Conservation (phyloP, 2,888 invertebrate species). For the Tetropium fuscum region DNA sequence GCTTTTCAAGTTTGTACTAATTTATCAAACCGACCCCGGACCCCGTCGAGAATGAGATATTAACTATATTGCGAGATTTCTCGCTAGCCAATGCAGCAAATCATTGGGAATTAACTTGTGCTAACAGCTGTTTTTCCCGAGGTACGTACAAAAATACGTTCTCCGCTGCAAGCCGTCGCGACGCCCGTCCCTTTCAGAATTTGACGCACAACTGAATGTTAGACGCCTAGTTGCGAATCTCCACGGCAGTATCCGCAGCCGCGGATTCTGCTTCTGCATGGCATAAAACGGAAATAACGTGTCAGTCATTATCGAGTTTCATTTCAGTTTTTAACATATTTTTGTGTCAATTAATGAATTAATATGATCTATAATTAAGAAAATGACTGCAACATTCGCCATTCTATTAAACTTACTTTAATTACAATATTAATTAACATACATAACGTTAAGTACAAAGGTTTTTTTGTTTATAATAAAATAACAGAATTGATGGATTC, state of each 20-base stretch:
- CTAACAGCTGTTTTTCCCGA: not conserved
- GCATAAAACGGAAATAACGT: conserved; percentile 8
- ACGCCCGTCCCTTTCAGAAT: conserved; percentile 27
- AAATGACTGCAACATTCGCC: too few species aligned
- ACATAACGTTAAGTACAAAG: too few species aligned
- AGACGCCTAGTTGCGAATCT: conserved; percentile 34
- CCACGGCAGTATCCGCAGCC: conserved; percentile 43
- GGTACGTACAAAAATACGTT: conserved; percentile 10
- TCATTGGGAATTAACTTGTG: not conserved
- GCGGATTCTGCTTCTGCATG: conserved; percentile 37
- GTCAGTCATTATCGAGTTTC: conserved; percentile 7
- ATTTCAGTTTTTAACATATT: too few species aligned
- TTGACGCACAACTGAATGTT: conserved; percentile 47
- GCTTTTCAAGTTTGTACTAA: not conserved
- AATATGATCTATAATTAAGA: too few species aligned
- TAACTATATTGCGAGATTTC: not conserved
- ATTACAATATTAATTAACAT: too few species aligned
- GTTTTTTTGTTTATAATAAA: too few species aligned
- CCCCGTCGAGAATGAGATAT: not conserved
- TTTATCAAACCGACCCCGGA: not conserved
- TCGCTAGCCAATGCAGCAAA: not conserved
- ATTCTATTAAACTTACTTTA: too few species aligned
- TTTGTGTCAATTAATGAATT: too few species aligned
- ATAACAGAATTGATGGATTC: too few species aligned
- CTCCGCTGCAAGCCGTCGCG: conserved; percentile 7